Conservation (phyloP, 2,113 vertebrate genomes). For the Thamnaconus septentrionalis region DNA sequence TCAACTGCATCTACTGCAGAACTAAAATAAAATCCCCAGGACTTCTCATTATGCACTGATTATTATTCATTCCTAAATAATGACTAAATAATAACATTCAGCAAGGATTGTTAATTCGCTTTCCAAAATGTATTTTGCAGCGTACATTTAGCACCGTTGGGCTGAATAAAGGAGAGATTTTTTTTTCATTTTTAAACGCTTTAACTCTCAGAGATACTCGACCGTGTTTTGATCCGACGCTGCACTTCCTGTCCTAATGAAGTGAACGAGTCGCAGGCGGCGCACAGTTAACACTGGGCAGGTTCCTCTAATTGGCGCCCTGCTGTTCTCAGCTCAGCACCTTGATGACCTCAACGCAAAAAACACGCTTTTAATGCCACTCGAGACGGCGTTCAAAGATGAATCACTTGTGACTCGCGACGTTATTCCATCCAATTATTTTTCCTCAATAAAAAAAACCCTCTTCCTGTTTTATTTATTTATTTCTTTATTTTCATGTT, state of each 20-base stretch:
- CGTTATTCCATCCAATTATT: constrained; percentile 61
- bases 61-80: too few species aligned
- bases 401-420: constrained; percentile 41
- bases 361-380: constrained; percentile 55
- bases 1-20: too few species aligned
- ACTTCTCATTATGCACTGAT: too few species aligned
- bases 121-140: too few species aligned
- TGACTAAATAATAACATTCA: too few species aligned
- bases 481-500: too few species aligned
- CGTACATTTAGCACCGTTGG: too few species aligned
- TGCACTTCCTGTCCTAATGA: constrained; percentile 25
- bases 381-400: constrained; percentile 65
- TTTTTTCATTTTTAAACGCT: too few species aligned
- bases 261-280: constrained; percentile 12
- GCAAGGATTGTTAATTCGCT: too few species aligned
- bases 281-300: constrained; percentile 10
- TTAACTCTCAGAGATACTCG: not conserved
- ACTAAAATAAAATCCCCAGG: too few species aligned
- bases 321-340: constrained; percentile 30
- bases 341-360: constrained; percentile 60
- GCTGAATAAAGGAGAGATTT: too few species aligned
- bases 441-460: constrained; percentile 25
- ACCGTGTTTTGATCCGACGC: not conserved
- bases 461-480: too few species aligned
- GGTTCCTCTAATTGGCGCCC: constrained; percentile 61